Evolutionary conservation across 2,113 vertebrate genomes (phyloP), one percentile per base, ranked within the genome.

Genomic region (Epinephelus fuscoguttatus): DNA sequence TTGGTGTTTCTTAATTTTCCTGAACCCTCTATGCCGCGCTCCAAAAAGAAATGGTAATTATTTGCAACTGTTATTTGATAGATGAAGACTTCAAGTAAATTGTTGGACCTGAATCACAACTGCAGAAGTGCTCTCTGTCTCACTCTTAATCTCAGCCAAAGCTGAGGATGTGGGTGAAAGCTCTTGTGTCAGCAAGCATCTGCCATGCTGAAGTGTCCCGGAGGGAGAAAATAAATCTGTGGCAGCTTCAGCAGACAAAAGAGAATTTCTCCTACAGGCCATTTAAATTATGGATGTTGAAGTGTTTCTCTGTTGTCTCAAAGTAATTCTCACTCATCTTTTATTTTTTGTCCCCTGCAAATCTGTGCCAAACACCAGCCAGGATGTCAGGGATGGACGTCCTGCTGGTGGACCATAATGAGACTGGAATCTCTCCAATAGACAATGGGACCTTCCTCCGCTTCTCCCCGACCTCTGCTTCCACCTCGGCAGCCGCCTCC

Each of bases 371-470:
- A 64, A 53, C 33, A 5, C 61, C 86, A 80, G 87, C 33, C 79
- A 90, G 80, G 47, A 95, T 94, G 92, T 94, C 94, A 45, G 93
- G 91, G 15, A 93, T 95, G 90, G 94, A 94, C 5, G 57, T 89
- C 55, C 62, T 80, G 0, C 37, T 89, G 80, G 86, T 92, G 68
- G 91, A 93, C 59, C 83, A 89, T 0, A 95, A 95, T 18, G 86
- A 92, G 15, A 95, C 94, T 0, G 85, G 70, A 66, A 70, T 89
- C 69, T 76, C 85, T 6, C 42, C 87, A 2, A 14, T 77, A 12
- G 96, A 96, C 88, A 97, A 98, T 14, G 96, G 96, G 53, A 97
- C 96, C 75, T 98, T 98, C 80, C 95, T 97, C 30, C 96, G 95
- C 78, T 95, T 98, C 49, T 96, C 96, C 33, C 97, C 97, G 5